Base-by-base conservation (phyloP, 2,888 invertebrate genomes). In the Augochlorella aurata region DNA sequence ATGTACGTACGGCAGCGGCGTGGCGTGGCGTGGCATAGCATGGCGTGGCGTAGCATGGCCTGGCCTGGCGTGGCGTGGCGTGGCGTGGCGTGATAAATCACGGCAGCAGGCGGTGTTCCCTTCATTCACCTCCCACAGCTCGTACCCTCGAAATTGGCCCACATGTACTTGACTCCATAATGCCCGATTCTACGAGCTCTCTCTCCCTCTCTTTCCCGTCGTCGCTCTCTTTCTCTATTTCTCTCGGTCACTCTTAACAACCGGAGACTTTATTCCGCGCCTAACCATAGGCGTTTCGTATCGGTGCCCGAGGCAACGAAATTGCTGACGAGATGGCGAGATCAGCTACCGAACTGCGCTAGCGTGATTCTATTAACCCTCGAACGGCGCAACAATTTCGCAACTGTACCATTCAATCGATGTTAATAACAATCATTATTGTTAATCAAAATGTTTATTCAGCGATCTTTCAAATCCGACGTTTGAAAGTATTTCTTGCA, bases 31-130 rank as follows among this genome's bases (percentile, higher is more conserved):
- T 52, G 58, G 49, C 49, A 84, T 87, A 24, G 58, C 58, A 29
- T 54, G 54, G 72, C 72, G 29, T 54, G 89, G 88, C 87, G 80
- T 86, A 86, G 88, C 89, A 82, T 86, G 88, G 88, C 89, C 90
- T 93, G 91, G 63, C 63, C 21, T 49, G 49, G 81, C 74, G 38
- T 49, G 63, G 72, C 72, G 47, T 63, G 90, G 88, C 87, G 79
- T 87, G 87, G 88, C 89, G 84, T 85, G 89, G 88, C 89, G 90
- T 93, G 92, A 92, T 93, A 93, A 93, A 93, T 92, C 93, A 93
- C 92, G 90, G 89, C 91, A 91, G 89, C 92, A 92, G 93, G 90
- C 92, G 92, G 91, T 87, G 91, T 90, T 89, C 90, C 91, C 90
- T 91, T 90, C 92, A 90, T 92, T 92, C 91, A 89, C 90, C 90